phyloP scores from a whole-genome alignment of 1,140 invertebrate genomes.

The Nylanderia fulva region DNA sequence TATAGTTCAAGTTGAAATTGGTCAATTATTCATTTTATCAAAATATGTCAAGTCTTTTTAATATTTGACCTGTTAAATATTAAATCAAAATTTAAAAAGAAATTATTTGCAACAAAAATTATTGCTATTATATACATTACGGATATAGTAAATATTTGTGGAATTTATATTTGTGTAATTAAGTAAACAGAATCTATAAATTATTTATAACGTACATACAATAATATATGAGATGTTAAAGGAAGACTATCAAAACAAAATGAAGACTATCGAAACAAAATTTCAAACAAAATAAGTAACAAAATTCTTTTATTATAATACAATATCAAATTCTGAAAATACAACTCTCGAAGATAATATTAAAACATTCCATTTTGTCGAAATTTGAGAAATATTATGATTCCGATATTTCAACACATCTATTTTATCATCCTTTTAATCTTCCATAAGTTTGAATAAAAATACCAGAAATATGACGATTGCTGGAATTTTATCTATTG shows the following conservation, averaged over 20 bases:
- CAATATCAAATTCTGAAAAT: not conserved
- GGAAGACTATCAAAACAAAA: not conserved
- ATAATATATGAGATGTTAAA: not conserved
- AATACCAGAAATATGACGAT: not conserved
- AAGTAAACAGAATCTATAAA: too few species aligned
- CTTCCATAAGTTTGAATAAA: not conserved
- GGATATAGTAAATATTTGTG: not conserved
- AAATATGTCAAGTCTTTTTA: not conserved
- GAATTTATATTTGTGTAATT: too few species aligned
- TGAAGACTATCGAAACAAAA: not conserved
- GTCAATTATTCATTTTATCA: not conserved
- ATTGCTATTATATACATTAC: not conserved
- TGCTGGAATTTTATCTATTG: not conserved
- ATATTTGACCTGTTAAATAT: not conserved
- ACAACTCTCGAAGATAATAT: not conserved
- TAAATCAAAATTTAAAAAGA: not conserved
- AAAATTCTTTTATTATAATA: not conserved
- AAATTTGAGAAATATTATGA: not conserved
- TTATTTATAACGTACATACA: too few species aligned
- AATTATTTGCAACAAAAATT: conserved; percentile 4
- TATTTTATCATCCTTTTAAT: conserved; percentile 2
- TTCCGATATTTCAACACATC: not conserved
- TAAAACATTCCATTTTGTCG: not conserved
- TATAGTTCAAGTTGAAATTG: not conserved
- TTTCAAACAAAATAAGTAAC: not conserved